Conservation (phyloP, 2,797 vertebrate genomes). For the Pipistrellus nathusii region DNA sequence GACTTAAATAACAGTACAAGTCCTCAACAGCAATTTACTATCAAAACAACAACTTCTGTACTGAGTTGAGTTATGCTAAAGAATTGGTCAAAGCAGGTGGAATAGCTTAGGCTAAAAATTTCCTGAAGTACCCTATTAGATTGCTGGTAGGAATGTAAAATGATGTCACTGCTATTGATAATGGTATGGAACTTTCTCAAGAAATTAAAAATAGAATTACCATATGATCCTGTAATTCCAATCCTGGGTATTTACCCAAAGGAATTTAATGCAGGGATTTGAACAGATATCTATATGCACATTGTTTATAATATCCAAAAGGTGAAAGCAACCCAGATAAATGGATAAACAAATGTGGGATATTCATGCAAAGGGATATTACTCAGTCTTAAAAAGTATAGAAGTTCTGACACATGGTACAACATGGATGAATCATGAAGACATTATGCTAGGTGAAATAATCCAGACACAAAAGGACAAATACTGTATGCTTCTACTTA, state of each 20-base stretch:
- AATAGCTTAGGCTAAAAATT: constrained; percentile 15
- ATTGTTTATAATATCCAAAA: not conserved
- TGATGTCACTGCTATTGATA: not conserved
- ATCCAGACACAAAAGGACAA: not conserved
- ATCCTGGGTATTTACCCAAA: not conserved
- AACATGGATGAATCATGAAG: not conserved
- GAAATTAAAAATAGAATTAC: constrained; percentile 36
- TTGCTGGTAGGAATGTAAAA: not conserved
- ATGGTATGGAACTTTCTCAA: not conserved
- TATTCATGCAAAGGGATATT: not conserved
- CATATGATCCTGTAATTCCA: not conserved
- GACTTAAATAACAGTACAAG: not conserved
- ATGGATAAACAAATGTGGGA: not conserved
- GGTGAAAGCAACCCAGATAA: not conserved
- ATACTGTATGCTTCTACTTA: not conserved
- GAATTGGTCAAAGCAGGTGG: not conserved
- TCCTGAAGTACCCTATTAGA: not conserved
- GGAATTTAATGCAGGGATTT: not conserved
- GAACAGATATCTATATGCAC: not conserved
- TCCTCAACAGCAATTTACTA: constrained; percentile 18
- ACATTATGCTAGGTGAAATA: not conserved
- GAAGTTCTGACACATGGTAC: not conserved
- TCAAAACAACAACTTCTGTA: constrained; percentile 43
- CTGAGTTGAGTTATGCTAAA: not conserved
- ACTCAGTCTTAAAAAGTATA: not conserved